These are phyloP conservation scores for Syngnathus acus DNA, from an alignment of 2,797 vertebrate species.

Conservation along the genomic window DNA sequence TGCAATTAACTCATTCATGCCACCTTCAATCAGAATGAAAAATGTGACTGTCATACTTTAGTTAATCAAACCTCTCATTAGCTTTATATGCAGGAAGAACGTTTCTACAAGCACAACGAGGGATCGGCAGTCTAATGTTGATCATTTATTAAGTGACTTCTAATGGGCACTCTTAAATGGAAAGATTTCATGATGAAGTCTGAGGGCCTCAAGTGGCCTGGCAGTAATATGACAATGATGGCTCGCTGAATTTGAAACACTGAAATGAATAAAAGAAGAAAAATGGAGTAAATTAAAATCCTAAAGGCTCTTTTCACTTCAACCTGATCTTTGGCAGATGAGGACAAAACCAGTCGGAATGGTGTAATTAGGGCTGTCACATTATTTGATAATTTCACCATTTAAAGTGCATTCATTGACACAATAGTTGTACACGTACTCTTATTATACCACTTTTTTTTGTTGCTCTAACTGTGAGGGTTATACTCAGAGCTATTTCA, in stretches of 20 bases:
- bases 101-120: neutral
- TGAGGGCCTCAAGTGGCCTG: neutral
- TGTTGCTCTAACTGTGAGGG: slow-evolving; percentile 33
- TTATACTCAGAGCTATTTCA: slow-evolving; percentile 35
- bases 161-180: neutral
- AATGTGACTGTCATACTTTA: neutral
- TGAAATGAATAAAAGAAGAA: neutral
- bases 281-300: slow-evolving; percentile 10
- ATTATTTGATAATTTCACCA: slow-evolving; percentile 38
- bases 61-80: neutral
- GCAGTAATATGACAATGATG: neutral
- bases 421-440: slow-evolving; percentile 53
- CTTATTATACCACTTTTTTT: slow-evolving; percentile 26
- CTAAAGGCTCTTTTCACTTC: slow-evolving; percentile 8
- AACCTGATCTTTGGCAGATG: slow-evolving; percentile 64
- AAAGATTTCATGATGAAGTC: slow-evolving; percentile 1
- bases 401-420: slow-evolving; percentile 67
- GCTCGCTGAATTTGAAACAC: neutral
- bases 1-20: slow-evolving; percentile 16
- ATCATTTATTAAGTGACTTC: slow-evolving; percentile 1
- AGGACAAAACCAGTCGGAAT: slow-evolving; percentile 44
- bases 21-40: neutral
- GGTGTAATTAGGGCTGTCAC: slow-evolving; percentile 36
- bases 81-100: neutral
- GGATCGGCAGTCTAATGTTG: neutral